Conservation (phyloP, 2,113 vertebrate species). For the Takifugu bimaculatus region DNA sequence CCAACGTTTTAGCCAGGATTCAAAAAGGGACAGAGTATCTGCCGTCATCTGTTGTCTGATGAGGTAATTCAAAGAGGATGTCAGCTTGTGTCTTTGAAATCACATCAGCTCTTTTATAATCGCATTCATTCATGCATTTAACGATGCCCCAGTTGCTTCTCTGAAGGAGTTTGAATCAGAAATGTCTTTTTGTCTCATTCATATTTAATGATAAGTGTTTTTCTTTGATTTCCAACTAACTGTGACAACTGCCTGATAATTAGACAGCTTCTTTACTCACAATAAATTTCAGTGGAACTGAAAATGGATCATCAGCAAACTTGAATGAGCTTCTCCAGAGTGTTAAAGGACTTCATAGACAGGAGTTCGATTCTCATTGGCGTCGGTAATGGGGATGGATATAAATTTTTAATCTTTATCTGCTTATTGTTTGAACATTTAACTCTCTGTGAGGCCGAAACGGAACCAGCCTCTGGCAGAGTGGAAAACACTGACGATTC, state of each 20-base stretch:
- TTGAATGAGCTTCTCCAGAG: no score
- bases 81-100: neutral
- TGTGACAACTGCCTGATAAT: no score
- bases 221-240: no score
- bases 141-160: neutral
- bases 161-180: neutral
- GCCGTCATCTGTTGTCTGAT: neutral
- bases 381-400: constrained; percentile 39
- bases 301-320: no score
- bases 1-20: neutral
- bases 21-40: neutral
- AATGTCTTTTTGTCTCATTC: constrained; percentile 1
- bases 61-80: constrained; percentile 8
- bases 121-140: constrained; percentile 1
- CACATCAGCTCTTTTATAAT: neutral
- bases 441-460: constrained; percentile 14
- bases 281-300: no score
- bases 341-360: no score
- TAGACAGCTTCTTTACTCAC: no score
- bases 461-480: neutral
- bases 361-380: constrained; percentile 20
- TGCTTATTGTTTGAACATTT: constrained; percentile 42
- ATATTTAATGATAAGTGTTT: constrained; percentile 10
- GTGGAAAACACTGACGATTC: constrained; percentile 46
- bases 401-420: constrained; percentile 26